A percentile compares a stretch with the other conserved stretches of the same genome.
phyloP scores from a whole-genome alignment of 2,797 vertebrate species.

The Phataginus tetradactyla region DNA sequence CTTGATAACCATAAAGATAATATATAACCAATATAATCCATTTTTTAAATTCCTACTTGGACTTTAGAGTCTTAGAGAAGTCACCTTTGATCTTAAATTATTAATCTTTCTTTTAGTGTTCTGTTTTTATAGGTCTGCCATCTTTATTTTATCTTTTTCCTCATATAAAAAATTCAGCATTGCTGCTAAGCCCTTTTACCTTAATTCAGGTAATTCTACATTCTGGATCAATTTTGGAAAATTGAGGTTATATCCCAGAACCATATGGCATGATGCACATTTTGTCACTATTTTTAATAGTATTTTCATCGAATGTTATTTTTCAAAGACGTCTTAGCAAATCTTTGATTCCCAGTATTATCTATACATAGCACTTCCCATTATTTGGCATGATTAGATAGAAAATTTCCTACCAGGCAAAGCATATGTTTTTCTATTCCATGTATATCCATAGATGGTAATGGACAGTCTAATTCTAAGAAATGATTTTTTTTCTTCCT shows the following conservation, averaged over 20 bases:
- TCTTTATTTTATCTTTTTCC: not conserved
- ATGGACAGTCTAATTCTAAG: not conserved
- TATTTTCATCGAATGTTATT: not conserved
- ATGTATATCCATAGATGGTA: not conserved
- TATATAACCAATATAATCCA: not conserved
- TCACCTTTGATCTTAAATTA: not conserved
- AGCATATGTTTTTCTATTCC: not conserved
- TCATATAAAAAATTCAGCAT: conserved; percentile 12
- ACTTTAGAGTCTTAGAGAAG: not conserved
- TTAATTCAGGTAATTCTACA: not conserved
- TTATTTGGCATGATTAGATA: conserved; percentile 14
- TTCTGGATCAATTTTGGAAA: not conserved
- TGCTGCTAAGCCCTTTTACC: not conserved
- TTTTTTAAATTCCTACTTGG: not conserved
- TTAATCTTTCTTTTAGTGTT: not conserved
- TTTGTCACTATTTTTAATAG: not conserved
- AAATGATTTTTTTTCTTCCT: not conserved
- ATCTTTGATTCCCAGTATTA: not conserved
- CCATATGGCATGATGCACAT: not conserved
- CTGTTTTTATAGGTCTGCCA: not conserved
- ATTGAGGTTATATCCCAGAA: not conserved
- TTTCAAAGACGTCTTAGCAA: not conserved
- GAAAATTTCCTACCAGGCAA: not conserved
- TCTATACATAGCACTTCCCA: not conserved
- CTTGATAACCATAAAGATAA: not conserved